phyloP scores from a whole-genome alignment of 2,888 invertebrate genomes.

The Andrena praecox region DNA sequence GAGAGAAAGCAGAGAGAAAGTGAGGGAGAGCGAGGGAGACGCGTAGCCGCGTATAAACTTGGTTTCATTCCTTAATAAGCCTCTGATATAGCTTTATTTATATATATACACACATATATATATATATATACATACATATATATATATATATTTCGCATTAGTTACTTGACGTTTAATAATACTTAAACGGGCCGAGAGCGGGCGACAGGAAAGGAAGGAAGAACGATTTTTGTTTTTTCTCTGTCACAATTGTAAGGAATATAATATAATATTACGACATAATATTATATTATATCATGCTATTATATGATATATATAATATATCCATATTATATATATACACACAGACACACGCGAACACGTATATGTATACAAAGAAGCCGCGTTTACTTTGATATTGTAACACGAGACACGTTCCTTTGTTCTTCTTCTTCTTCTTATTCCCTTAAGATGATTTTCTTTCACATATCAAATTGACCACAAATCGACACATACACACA shows the following conservation, averaged over 20 bases:
- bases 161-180: constrained; percentile 73
- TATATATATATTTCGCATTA: constrained; percentile 68
- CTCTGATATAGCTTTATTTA: constrained; percentile 75
- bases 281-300: too few relatives aligned
- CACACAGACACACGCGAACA: constrained; percentile 19
- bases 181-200: constrained; percentile 52
- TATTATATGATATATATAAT: constrained; percentile 27
- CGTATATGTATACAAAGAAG: constrained; percentile 43
- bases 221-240: constrained; percentile 37
- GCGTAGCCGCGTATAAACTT: constrained; percentile 76
- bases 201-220: constrained; percentile 54
- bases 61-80: constrained; percentile 81
- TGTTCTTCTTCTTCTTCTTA: constrained; percentile 69
- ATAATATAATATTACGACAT: not conserved
- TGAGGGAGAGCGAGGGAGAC: constrained; percentile 52
- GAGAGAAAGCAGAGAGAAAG: not conserved
- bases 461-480: constrained; percentile 82
- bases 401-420: constrained; percentile 50
- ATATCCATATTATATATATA: constrained; percentile 36
- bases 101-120: constrained; percentile 38
- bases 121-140: not conserved
- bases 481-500: constrained; percentile 58
- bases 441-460: constrained; percentile 76
- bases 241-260: constrained; percentile 25
- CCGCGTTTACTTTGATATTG: constrained; percentile 70